These are phyloP conservation scores for Popillia japonica DNA, from an alignment of 1,140 invertebrate species.

Conservation along the genomic window DNA sequence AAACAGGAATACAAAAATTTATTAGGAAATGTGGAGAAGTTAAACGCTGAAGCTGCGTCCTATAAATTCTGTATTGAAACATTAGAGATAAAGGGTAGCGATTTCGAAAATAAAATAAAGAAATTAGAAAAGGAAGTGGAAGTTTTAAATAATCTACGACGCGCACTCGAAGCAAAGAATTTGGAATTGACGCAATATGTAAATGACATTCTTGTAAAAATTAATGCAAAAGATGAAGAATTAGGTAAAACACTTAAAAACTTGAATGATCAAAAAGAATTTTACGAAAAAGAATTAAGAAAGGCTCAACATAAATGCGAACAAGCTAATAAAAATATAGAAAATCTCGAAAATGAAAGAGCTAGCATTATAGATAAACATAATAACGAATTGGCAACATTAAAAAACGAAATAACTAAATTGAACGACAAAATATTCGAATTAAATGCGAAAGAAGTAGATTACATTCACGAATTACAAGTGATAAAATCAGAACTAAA, in stretches of 20 bases:
- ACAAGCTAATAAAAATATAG: slow-evolving; percentile 31
- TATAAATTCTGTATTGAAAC: slow-evolving; percentile 36
- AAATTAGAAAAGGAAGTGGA: slow-evolving; percentile 36
- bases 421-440: slow-evolving; percentile 36
- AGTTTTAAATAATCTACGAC: slow-evolving; percentile 33
- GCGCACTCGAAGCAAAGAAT: slow-evolving; percentile 37
- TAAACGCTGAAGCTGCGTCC: not conserved
- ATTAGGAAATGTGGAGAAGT: slow-evolving; percentile 5
- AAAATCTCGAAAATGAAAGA: slow-evolving; percentile 25
- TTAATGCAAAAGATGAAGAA: slow-evolving; percentile 38
- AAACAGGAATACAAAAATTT: slow-evolving; percentile 35
- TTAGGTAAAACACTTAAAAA: slow-evolving; percentile 28
- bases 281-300: slow-evolving; percentile 35
- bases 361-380: slow-evolving; percentile 13
- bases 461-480: slow-evolving; percentile 44
- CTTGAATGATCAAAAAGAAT: slow-evolving; percentile 37
- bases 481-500: slow-evolving; percentile 44
- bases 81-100: slow-evolving; percentile 27
- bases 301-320: not conserved
- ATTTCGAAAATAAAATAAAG: slow-evolving; percentile 21
- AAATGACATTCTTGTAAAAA: not conserved
- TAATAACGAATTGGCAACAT: slow-evolving; percentile 11
- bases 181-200: slow-evolving; percentile 21
- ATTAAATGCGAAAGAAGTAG: slow-evolving; percentile 39
- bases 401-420: slow-evolving; percentile 23